Evolutionary conservation across 2,797 vertebrate species (phyloP).

Genomic region (Spatula clypeata): DNA sequence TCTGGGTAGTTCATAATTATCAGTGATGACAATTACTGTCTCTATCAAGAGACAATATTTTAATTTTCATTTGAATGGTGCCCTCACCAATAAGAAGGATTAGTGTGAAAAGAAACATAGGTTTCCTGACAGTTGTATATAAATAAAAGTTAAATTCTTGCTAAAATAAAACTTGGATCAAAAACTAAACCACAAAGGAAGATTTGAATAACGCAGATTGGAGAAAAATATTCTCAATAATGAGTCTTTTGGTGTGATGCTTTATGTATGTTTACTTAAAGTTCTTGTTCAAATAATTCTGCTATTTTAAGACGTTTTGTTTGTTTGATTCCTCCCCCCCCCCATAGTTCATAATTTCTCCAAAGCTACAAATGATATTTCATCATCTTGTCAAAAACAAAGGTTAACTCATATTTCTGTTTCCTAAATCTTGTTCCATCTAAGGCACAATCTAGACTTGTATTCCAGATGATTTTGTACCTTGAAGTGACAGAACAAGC

Average conservation of each 20-base stretch:
- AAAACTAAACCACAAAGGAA: background rate
- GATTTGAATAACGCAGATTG: background rate
- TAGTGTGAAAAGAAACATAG: background rate
- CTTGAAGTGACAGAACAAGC: background rate
- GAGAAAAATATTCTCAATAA: background rate
- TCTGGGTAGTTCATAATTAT: background rate
- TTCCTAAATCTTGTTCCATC: background rate
- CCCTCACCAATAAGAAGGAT: background rate
- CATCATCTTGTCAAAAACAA: background rate
- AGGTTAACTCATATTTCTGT: background rate
- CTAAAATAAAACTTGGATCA: background rate
- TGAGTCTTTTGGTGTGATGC: background rate
- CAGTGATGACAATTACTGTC: conserved; percentile 25
- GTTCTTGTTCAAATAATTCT: background rate
- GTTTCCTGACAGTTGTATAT: background rate
- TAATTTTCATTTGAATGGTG: background rate
- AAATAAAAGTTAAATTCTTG: background rate
- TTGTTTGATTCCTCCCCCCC: no score
- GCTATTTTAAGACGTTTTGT: background rate
- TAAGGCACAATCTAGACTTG: background rate
- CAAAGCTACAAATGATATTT: background rate
- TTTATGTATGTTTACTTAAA: background rate
- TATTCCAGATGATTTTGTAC: background rate
- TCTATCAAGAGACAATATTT: conserved; percentile 15
- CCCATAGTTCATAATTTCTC: background rate